Base-by-base conservation (phyloP, 1,140 invertebrate genomes). In the Tenebrio molitor region DNA sequence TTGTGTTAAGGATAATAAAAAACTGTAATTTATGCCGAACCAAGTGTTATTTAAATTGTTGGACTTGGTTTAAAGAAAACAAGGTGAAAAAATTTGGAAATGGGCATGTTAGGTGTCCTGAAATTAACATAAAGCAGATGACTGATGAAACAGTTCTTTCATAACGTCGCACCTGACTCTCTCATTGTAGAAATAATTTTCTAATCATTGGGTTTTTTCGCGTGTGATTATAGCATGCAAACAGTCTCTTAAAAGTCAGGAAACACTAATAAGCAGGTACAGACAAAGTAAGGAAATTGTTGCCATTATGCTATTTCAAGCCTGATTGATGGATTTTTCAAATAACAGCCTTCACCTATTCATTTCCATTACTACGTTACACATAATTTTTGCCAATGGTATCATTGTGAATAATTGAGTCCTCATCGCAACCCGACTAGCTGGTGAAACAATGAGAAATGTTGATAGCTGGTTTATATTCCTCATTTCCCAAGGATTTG, bases 191-290 rank as follows among this genome's bases (percentile, higher is more conserved):
- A n/a, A n/a, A n/a, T n/a, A n/a, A n/a, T n/a, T n/a, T n/a, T n/a
- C n/a, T n/a, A n/a, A n/a, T n/a, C n/a, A n/a, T n/a, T n/a, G n/a
- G n/a, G n/a, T n/a, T n/a, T n/a, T n/a, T n/a, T n/a, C n/a, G 36
- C 36, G n/a, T 5, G 36, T 39, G n/a, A 39, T 12, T 12, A 39
- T 39, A 12, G 46, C 46, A 25, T 53, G 46, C 14, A 53, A 53
- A 53, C 46, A 23, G 19, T 53, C 17, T 58, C 50, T 29, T 29
- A 29, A 29, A n/a, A 58, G 50, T 58, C 50, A 58, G 23, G 50
- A 58, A 50, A 58, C 23, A 25, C 10, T 58, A 29, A 58, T 58
- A 58, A 58, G 23, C 23, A 15, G 50, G 21, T 58, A 29, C 23
- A 53, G 17, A 25, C 46, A 58, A 29, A n/a, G 21, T n/a, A 12